Percentiles rank a stretch among this genome's conserved stretches.
These are phyloP conservation scores for Hippopotamyrus pictus DNA, from an alignment of 2,797 vertebrate species.

Conservation along the genomic window DNA sequence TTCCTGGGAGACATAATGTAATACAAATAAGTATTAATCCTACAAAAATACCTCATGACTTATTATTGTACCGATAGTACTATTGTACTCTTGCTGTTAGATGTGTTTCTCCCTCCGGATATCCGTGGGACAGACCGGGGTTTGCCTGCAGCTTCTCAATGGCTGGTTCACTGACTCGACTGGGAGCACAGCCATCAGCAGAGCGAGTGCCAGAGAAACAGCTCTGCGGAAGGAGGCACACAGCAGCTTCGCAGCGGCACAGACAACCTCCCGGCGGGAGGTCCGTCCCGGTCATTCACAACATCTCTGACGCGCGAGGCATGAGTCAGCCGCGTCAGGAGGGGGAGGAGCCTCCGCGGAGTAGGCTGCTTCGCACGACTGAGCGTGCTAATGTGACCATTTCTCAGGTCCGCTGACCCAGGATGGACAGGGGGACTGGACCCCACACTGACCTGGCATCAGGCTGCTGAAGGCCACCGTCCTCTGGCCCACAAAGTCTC, in stretches of 20 bases:
- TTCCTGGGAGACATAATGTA: neutral
- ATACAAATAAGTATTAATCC: neutral
- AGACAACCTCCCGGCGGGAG: neutral
- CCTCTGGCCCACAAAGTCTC: conserved; percentile 94
- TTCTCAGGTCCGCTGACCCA: neutral
- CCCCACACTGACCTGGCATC: conserved; percentile 73
- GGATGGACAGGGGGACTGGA: neutral
- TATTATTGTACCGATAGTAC: neutral
- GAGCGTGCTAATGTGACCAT: neutral
- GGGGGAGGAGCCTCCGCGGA: neutral
- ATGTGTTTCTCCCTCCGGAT: neutral
- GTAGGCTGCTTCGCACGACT: neutral
- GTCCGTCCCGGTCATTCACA: neutral
- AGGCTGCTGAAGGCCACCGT: conserved; percentile 92
- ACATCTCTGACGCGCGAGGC: neutral
- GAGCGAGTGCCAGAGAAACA: neutral
- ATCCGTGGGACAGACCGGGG: neutral
- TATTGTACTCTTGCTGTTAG: neutral
- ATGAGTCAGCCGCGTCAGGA: neutral
- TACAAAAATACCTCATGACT: neutral
- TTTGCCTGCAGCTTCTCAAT: neutral
- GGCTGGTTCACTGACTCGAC: neutral
- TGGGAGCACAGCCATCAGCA: neutral
- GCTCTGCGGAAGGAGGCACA: neutral
- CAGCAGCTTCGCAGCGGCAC: neutral